Conservation (phyloP, 2,888 invertebrate genomes). For the Cephonodes hylas region DNA sequence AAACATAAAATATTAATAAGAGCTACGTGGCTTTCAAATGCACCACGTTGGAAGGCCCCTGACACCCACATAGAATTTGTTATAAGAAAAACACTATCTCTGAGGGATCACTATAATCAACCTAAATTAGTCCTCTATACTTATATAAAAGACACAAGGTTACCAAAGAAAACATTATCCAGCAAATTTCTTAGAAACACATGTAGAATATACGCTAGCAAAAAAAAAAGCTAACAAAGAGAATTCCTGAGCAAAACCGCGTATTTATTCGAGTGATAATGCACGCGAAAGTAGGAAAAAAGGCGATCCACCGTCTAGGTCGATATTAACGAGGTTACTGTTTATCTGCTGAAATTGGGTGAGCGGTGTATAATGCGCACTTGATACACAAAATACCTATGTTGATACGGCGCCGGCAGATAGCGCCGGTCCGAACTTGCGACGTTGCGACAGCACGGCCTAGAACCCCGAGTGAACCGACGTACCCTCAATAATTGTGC, state of each 20-base stretch:
- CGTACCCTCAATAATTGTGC: constrained; percentile 65
- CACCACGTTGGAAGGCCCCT: no score
- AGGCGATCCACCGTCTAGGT: constrained; percentile 48
- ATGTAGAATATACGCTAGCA: no score
- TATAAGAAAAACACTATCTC: no score
- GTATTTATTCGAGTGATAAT: not conserved
- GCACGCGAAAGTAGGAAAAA: constrained; percentile 30
- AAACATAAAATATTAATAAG: no score
- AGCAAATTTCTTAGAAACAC: no score
- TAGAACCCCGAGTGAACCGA: constrained; percentile 72
- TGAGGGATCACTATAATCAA: no score
- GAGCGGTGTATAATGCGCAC: constrained; percentile 45
- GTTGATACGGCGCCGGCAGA: constrained; percentile 39
- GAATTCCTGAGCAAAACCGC: not conserved
- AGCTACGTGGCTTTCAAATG: no score
- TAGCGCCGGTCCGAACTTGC: constrained; percentile 56
- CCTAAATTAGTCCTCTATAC: no score
- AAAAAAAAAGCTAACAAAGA: no score
- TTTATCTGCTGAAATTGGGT: constrained; percentile 47
- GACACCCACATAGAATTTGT: no score
- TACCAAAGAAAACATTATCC: no score
- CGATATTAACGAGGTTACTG: constrained; percentile 47
- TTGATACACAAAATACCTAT: constrained; percentile 52
- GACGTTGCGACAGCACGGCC: constrained; percentile 68
- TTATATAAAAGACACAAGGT: no score